Percentiles rank a stretch among this genome's conserved stretches.
Evolutionary conservation across 2,797 vertebrate genomes (phyloP).

Genomic region (Knipowitschia caucasica): DNA sequence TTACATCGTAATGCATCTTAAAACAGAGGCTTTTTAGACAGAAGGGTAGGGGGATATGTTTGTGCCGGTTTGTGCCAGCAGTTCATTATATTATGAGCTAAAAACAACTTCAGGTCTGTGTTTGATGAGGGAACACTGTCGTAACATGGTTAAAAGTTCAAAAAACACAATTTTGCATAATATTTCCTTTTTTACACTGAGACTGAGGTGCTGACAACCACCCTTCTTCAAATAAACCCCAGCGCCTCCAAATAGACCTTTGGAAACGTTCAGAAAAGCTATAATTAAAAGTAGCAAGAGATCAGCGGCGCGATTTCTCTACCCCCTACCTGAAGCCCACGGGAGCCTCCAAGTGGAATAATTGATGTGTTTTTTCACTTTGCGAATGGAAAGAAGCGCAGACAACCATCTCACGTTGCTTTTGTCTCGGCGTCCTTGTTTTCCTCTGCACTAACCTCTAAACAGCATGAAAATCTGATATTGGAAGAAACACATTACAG

Average conservation of each 20-base stretch:
- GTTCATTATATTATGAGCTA: no score
- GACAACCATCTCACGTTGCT: slow-evolving; percentile 44
- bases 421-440: slow-evolving; percentile 46
- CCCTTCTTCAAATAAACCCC: slow-evolving; percentile 21
- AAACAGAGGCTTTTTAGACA: no score
- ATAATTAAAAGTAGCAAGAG: slow-evolving; percentile 52
- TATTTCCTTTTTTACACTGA: no score
- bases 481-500: slow-evolving; percentile 40
- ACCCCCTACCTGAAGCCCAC: slow-evolving; percentile 26
- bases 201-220: slow-evolving; percentile 14
- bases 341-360: slow-evolving; percentile 50
- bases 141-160: no score
- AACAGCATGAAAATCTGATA: slow-evolving; percentile 46
- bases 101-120: no score
- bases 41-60: no score
- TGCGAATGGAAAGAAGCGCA: slow-evolving; percentile 37
- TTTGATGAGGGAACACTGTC: no score
- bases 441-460: slow-evolving; percentile 33
- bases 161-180: no score
- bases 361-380: slow-evolving; percentile 45
- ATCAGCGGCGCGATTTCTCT: slow-evolving; percentile 33
- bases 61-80: no score
- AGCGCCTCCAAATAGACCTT: slow-evolving; percentile 40
- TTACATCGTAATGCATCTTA: no score
- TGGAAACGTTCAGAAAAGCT: slow-evolving; percentile 18